Conservation (phyloP, 2,113 vertebrate genomes). For the Chlamydotis undulata region DNA sequence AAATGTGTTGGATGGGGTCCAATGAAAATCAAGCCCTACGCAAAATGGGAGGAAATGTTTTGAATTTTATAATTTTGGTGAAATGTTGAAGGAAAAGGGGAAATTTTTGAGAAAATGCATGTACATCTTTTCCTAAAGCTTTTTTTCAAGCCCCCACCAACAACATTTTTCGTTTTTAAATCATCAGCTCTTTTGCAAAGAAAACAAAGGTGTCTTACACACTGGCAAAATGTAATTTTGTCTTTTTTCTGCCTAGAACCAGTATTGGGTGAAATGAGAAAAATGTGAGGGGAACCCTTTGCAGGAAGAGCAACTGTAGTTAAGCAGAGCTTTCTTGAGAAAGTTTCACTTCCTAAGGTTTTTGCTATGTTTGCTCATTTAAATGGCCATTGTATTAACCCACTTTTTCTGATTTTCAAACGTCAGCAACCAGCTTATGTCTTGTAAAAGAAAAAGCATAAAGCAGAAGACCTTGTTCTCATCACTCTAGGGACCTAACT, state of each 20-base stretch:
- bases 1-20: neutral
- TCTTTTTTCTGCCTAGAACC: neutral
- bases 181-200: neutral
- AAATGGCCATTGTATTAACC: constrained; percentile 46
- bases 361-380: constrained; percentile 53
- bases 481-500: neutral
- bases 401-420: constrained; percentile 26
- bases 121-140: constrained; percentile 5
- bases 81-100: neutral
- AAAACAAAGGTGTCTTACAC: neutral
- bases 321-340: constrained; percentile 54
- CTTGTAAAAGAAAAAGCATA: neutral
- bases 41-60: neutral
- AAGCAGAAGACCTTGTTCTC: neutral
- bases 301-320: neutral
- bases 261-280: neutral
- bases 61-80: constrained; percentile 29
- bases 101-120: neutral
- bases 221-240: neutral
- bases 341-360: constrained; percentile 64
- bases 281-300: constrained; percentile 1
- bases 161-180: neutral
- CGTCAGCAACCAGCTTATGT: neutral
- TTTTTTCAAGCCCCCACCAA: neutral
- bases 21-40: neutral